A percentile compares a stretch with the other conserved stretches of the same genome.
These are phyloP conservation scores for Machimus rusticus DNA, from an alignment of 2,888 invertebrate genomes.

Conservation along the genomic window DNA sequence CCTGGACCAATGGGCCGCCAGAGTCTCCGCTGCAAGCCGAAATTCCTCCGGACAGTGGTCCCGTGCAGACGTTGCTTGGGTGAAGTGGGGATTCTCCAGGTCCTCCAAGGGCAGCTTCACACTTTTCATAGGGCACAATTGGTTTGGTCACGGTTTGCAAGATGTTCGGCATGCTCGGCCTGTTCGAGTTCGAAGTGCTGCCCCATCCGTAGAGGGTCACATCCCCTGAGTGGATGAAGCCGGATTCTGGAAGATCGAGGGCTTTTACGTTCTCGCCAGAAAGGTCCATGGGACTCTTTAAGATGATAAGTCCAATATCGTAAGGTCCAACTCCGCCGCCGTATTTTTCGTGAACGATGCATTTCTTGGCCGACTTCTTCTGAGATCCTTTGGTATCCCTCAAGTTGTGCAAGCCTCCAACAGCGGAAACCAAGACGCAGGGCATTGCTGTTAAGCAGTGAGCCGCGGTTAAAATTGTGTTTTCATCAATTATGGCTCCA, in stretches of 20 bases:
- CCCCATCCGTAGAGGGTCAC: slow-evolving; percentile 64
- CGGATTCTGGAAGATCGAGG: slow-evolving; percentile 57
- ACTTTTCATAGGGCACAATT: slow-evolving; percentile 53
- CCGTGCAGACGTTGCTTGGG: slow-evolving; percentile 62
- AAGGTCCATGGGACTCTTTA: slow-evolving; percentile 51
- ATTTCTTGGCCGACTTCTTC: slow-evolving; percentile 54
- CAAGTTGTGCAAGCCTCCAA: slow-evolving; percentile 62
- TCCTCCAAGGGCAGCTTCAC: slow-evolving; percentile 50
- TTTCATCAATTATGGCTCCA: slow-evolving; percentile 61
- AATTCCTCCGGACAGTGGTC: slow-evolving; percentile 59
- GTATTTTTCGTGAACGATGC: slow-evolving; percentile 56
- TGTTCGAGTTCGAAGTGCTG: slow-evolving; percentile 52
- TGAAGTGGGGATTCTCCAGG: slow-evolving; percentile 54
- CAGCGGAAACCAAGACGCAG: slow-evolving; percentile 52
- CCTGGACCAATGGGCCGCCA: slow-evolving; percentile 58
- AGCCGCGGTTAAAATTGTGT: slow-evolving; percentile 62
- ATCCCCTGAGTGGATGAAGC: slow-evolving; percentile 54
- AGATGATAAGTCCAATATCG: slow-evolving; percentile 66
- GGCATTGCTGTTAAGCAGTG: slow-evolving; percentile 62
- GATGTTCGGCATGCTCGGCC: slow-evolving; percentile 51
- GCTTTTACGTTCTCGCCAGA: slow-evolving; percentile 53
- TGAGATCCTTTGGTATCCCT: slow-evolving; percentile 53
- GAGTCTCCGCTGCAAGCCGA: slow-evolving; percentile 64
- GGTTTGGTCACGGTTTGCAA: slow-evolving; percentile 56
- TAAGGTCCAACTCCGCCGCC: slow-evolving; percentile 62